These are phyloP conservation scores for Ricordea florida DNA, from an alignment of 92 coral and sea anemone genomes.

Conservation along the genomic window DNA sequence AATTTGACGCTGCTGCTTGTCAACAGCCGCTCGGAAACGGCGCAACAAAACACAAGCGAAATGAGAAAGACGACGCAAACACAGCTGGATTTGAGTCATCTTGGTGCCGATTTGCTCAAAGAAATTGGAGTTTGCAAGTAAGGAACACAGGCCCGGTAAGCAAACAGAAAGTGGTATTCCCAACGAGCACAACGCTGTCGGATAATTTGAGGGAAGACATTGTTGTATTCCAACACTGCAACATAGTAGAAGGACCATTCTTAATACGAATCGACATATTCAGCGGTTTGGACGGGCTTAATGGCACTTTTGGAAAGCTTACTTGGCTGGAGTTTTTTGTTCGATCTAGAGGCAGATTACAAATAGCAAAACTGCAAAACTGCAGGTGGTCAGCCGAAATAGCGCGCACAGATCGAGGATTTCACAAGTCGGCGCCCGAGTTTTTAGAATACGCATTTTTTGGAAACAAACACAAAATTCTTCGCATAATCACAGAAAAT, in stretches of 20 bases:
- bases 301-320: conserved; percentile 39
- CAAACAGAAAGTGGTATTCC: too few relatives aligned
- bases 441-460: conserved; percentile 61
- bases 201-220: too few relatives aligned
- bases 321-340: conserved; percentile 59
- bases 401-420: conserved; percentile 51
- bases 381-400: conserved; percentile 42
- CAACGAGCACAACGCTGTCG: too few relatives aligned
- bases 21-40: too few relatives aligned
- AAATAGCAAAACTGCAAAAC: conserved; percentile 49
- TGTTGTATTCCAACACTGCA: conserved; percentile 23
- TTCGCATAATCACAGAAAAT: conserved; percentile 64
- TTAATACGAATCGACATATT: conserved; percentile 42
- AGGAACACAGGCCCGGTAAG: conserved; percentile 51
- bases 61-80: too few relatives aligned
- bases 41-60: too few relatives aligned
- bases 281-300: neutral
- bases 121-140: conserved; percentile 57
- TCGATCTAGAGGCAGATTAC: conserved; percentile 62
- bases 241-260: conserved; percentile 37
- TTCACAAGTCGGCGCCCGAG: conserved; percentile 24
- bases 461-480: conserved; percentile 51
- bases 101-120: conserved; percentile 57
- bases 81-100: too few relatives aligned
- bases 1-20: too few relatives aligned